Conservation (phyloP, 2,797 vertebrate species). For the Nyctibius grandis region DNA sequence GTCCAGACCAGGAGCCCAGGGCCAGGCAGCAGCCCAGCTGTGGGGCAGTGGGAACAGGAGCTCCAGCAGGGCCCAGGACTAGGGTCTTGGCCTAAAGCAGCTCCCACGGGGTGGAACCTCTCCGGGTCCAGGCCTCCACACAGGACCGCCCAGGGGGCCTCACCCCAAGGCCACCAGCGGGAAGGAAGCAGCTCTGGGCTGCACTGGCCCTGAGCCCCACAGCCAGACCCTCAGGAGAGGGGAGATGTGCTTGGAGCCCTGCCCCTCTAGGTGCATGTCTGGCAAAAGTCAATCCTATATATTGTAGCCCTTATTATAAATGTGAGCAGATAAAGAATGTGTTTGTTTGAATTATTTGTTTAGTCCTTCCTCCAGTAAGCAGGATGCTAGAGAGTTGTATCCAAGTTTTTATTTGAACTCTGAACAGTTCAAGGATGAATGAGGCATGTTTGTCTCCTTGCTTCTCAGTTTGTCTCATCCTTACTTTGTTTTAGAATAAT, state of each 20-base stretch:
- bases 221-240: neutral
- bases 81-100: neutral
- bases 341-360: neutral
- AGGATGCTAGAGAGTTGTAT: neutral
- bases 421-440: neutral
- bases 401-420: neutral
- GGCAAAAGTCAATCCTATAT: neutral
- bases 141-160: rapidly evolving
- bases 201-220: neutral
- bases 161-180: neutral
- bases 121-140: rapidly evolving
- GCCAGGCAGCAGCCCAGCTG: neutral
- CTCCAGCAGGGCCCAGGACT: rapidly evolving
- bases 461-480: neutral
- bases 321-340: neutral
- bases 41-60: neutral
- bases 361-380: neutral
- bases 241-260: rapidly evolving
- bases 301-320: neutral
- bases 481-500: neutral
- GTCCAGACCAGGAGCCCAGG: neutral
- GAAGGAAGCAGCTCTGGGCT: neutral
- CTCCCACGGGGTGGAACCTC: rapidly evolving
- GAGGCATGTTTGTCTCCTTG: neutral
- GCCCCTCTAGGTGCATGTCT: neutral